Evolutionary conservation across 2,113 vertebrate genomes (phyloP), one percentile per base, ranked within the genome.

Genomic region (Atrichornis clamosus): DNA sequence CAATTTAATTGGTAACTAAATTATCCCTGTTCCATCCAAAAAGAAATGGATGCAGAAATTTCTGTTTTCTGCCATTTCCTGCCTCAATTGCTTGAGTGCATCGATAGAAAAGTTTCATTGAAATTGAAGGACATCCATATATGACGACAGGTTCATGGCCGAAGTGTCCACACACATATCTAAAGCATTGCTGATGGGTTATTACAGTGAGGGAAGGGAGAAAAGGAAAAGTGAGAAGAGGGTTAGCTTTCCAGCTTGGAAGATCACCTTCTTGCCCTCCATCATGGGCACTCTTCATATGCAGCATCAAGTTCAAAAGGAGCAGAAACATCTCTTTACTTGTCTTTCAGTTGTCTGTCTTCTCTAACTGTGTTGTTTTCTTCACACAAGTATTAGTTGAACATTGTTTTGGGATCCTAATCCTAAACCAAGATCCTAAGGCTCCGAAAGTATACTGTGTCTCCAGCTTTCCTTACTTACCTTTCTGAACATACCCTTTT

Each of bases 241-340:
- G 33, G 6, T 4, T 91, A 44, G 9, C 15, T 91, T 94, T 82
- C 20, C 19, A 67, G 14, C 4, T 5, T 68, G 53, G 58, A 73
- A 75, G 20, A 50, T 35, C 21, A 12, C 17, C 14, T 55, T 58
- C 27, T 55, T 84, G 72, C 33, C 6, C 13, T 58, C 18, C 9
- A 1, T 30, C 35, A 14, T 1, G 6, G 6, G 7, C n/a, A 28
- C 3, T 60, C 32, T 59, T 52, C 17, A 39, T 2, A 3, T 19
- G 20, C 8, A 83, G 53, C 6, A 32, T 39, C 22, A 83, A 59
- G 27, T 35, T 62, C 32, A 75, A 91, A 82, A 76, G 30, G 6
- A 90, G 28, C 6, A 56, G 59, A 65, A 56, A 37, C 2, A 11
- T 53, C 68, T 42, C 5, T 75, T 79, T 63, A 15, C 32, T 55